Percentiles rank a stretch among this genome's conserved stretches.
Conservation (phyloP, 1,140 invertebrate species). For the Ridgeia piscesae region DNA sequence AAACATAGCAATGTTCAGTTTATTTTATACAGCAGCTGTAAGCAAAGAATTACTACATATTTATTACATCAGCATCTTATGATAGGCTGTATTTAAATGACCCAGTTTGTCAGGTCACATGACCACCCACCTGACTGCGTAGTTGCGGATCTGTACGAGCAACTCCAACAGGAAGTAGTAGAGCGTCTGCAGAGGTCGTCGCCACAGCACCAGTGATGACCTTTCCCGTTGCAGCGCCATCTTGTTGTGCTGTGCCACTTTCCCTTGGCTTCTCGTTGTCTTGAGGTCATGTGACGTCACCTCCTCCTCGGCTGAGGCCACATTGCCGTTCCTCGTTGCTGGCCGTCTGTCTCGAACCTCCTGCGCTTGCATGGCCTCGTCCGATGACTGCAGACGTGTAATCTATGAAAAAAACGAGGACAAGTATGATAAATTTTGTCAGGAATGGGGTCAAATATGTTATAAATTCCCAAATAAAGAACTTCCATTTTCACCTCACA, state of each 20-base stretch:
- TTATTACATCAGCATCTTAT: too few relatives aligned
- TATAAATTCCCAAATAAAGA: too few relatives aligned
- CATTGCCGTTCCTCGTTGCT: not conserved
- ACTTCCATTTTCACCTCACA: too few relatives aligned
- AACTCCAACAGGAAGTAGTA: constrained; percentile 83
- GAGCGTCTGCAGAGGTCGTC: constrained; percentile 77
- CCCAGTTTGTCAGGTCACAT: not conserved
- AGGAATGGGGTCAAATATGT: too few relatives aligned
- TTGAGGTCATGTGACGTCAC: not conserved
- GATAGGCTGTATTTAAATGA: too few relatives aligned
- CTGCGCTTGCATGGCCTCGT: not conserved
- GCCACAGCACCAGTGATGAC: constrained; percentile 76
- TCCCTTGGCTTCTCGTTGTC: not conserved
- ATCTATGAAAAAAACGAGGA: not conserved
- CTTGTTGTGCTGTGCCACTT: not conserved
- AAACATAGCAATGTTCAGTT: too few relatives aligned
- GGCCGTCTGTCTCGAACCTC: not conserved
- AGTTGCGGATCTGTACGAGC: constrained; percentile 64
- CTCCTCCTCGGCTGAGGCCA: not conserved
- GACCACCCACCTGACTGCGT: constrained; percentile 57
- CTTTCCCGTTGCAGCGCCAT: constrained; percentile 5
- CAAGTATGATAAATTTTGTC: not conserved
- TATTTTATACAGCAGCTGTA: too few relatives aligned
- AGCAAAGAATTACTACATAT: too few relatives aligned
- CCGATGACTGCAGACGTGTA: not conserved